phyloP scores from a whole-genome alignment of 2,113 vertebrate species.

The Heterochromis multidens region DNA sequence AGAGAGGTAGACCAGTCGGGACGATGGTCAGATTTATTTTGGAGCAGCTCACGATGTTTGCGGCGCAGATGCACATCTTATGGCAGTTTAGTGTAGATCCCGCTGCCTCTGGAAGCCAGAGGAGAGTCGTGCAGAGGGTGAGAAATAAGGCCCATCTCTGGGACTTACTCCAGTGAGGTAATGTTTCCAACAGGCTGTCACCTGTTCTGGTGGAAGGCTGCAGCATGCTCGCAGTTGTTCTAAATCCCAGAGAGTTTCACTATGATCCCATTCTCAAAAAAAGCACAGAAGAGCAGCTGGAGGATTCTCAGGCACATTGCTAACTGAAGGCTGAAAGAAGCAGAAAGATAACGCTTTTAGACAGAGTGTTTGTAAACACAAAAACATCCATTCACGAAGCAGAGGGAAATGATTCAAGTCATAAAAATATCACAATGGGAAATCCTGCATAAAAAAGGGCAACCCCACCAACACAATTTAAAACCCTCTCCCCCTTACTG shows the following conservation, averaged over 20 bases:
- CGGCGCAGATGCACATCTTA: constrained; percentile 88
- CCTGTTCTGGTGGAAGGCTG: constrained; percentile 39
- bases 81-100: constrained; percentile 79
- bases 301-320: constrained; percentile 51
- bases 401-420: not conserved
- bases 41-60: constrained; percentile 95
- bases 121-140: constrained; percentile 54
- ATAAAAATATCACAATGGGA: not conserved
- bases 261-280: constrained; percentile 49
- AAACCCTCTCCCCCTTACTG: not conserved
- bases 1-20: constrained; percentile 80
- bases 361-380: not conserved
- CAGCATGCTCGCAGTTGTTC: constrained; percentile 65
- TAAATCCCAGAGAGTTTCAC: constrained; percentile 26
- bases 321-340: constrained; percentile 43
- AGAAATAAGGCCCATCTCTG: constrained; percentile 45
- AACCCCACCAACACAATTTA: not conserved
- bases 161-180: constrained; percentile 45
- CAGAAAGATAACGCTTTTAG: not conserved
- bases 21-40: constrained; percentile 82
- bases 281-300: constrained; percentile 25
- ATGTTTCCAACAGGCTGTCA: constrained; percentile 39
- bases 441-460: not conserved
- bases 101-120: constrained; percentile 40
- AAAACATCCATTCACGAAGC: not conserved